These are phyloP conservation scores for Lampropteryx suffumata DNA, from an alignment of 2,888 invertebrate genomes.

Conservation along the genomic window DNA sequence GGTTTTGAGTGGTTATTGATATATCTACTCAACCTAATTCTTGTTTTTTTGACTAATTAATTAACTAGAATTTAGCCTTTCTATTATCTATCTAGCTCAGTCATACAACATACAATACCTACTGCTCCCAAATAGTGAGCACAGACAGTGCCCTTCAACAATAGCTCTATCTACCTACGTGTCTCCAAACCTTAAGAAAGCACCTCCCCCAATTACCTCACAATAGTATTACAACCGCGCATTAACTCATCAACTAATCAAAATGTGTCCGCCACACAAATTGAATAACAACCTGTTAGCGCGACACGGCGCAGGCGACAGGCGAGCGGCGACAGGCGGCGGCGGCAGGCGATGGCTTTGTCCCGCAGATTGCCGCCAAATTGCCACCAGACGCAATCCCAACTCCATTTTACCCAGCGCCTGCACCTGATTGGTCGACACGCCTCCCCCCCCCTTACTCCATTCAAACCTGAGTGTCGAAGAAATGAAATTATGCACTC, in stretches of 20 bases:
- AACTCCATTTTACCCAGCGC: constrained; percentile 68
- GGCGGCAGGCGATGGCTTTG: constrained; percentile 62
- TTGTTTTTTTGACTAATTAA: too few relatives aligned
- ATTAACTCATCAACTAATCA: constrained; percentile 73
- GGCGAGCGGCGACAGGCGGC: too few relatives aligned
- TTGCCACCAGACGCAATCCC: constrained; percentile 72
- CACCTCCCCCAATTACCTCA: constrained; percentile 8
- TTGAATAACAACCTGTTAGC: constrained; percentile 78
- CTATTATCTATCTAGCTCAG: too few relatives aligned
- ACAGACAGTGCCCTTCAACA: too few relatives aligned
- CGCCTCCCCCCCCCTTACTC: constrained; percentile 52
- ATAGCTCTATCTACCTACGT: too few relatives aligned
- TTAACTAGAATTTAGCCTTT: too few relatives aligned
- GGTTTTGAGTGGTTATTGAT: too few relatives aligned
- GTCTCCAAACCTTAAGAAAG: constrained; percentile 12
- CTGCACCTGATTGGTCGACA: constrained; percentile 78
- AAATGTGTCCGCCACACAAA: constrained; percentile 74
- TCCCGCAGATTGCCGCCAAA: constrained; percentile 76
- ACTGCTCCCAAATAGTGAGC: too few relatives aligned
- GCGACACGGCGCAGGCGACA: too few relatives aligned
- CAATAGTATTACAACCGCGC: constrained; percentile 44
- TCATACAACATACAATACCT: too few relatives aligned
- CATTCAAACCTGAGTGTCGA: constrained; percentile 35
- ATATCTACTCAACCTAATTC: too few relatives aligned
- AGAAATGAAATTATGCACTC: constrained; percentile 78